Conservation (phyloP, 2,797 vertebrate genomes). For the Cephalopachus bancanus region DNA sequence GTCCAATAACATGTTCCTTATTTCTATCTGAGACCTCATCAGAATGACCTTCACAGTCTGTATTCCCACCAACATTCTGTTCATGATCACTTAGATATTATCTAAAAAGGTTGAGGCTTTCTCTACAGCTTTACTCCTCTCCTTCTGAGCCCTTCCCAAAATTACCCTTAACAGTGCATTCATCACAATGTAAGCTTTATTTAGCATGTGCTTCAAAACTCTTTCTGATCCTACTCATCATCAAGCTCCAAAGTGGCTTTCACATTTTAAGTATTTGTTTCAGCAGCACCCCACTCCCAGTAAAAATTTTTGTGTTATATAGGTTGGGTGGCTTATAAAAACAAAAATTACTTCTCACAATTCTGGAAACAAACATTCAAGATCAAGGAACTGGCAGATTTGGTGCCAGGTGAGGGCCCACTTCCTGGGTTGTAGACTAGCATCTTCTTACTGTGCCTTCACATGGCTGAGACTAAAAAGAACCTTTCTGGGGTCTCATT, state of each 20-base stretch:
- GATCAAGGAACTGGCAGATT: not conserved
- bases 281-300: not conserved
- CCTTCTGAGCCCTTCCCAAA: not conserved
- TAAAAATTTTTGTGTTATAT: not conserved
- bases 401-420: rapidly evolving
- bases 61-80: not conserved
- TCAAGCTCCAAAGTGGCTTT: not conserved
- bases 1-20: not conserved
- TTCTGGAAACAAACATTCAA: not conserved
- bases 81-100: not conserved
- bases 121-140: not conserved
- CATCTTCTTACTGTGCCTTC: not conserved
- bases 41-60: not conserved
- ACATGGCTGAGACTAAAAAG: not conserved
- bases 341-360: not conserved
- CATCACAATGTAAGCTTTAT: not conserved
- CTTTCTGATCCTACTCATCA: not conserved
- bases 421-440: not conserved
- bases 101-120: not conserved
- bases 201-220: not conserved
- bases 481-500: not conserved
- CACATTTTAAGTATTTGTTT: not conserved
- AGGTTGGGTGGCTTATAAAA: not conserved
- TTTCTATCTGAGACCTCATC: not conserved
- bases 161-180: not conserved